Base-by-base conservation (phyloP, 2,797 vertebrate genomes). In the Bovichtus diacanthus region DNA sequence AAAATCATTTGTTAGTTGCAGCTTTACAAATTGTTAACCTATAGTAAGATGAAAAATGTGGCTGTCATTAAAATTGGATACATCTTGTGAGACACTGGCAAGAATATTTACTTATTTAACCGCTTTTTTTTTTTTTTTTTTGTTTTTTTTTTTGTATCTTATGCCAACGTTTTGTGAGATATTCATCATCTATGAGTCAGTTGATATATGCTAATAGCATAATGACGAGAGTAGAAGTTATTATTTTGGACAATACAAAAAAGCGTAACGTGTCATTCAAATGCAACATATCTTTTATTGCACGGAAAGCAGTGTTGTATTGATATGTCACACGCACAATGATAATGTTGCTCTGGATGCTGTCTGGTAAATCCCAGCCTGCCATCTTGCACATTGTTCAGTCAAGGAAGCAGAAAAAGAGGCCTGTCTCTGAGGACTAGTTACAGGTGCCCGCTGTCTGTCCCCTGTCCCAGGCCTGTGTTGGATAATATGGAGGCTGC, bases 401-500 rank as follows among this genome's bases (percentile, higher is more conserved):
- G 47, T 69, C 29, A 41, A 23, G 75, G 70, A 23, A 65, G 41
- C 51, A 76, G 60, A 66, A 54, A 43, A 62, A 36, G 62, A 84
- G 83, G 19, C 36, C 16, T 23, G 81, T 90, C 80, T 86, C 83
- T 54, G 64, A 10, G n/a, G 82, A 81, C 69, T 43, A 44, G 65
- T 82, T 59, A 62, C 82, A 84, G 81, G 76, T 82, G 78, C 62
- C 72, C 4, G 41, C 73, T 70, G 81, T 71, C 75, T 70, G 66
- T 81, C 80, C 56, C 71, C 61, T 65, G 80, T 87, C 83, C 76
- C 78, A 39, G 78, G 51, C 63, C 80, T 76, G 63, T 15, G 36
- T 72, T 53, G 74, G 78, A 75, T 87, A 85, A 88, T 78, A 73
- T 74, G 74, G 76, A 74, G 74, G 53, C 75, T 77, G 82, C 89